Evolutionary conservation across 2,888 invertebrate genomes (phyloP), one percentile per base, ranked within the genome.

Genomic region (Zaprionus lineosus): DNA sequence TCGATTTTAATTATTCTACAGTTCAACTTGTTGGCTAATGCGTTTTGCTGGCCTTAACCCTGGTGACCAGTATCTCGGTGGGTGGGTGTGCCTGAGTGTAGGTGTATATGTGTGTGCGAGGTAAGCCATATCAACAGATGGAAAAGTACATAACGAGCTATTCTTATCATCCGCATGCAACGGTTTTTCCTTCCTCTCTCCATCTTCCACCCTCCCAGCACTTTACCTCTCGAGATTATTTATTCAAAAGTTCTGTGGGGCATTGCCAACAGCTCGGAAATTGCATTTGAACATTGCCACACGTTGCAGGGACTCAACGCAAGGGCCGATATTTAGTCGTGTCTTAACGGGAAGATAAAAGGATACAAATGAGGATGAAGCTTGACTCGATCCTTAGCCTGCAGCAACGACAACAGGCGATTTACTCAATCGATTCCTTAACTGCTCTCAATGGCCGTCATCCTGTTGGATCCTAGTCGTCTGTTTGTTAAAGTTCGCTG

Each of bases 1-100:
- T 67, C 72, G 52, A 70, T 84, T 67, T 85, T 78, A 78, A 78
- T 78, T 78, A 84, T 74, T 79, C 56, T 41, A 28, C 40, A 52
- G 78, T 69, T 61, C 8, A 82, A 53, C 78, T 67, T 57, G 63
- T 74, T 68, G 64, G 60, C 75, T 74, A 74, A 79, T 79, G 72
- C 72, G 55, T 58, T 82, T 55, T 52, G 37, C 53, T 34, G 36
- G 16, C 26, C 43, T 41, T 52, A 21, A 16, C 36, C 26, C 69
- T 19, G 37, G 24, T 12, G 37, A 59, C 47, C 60, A 19, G 14
- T 9, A 7, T 8, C 29, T 12, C 6, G 1, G 31, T 21, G 29
- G 9, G 8, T 36, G 29, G 26, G 18, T 12, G 41, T 19, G 9
- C 31, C 7, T 31, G 15, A n/a, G 11, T 37, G 14, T 36, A 14